A percentile compares a stretch with the other conserved stretches of the same genome.
These are phyloP conservation scores for Beaufortia kweichowensis DNA, from an alignment of 2,113 vertebrate genomes.

Conservation along the genomic window DNA sequence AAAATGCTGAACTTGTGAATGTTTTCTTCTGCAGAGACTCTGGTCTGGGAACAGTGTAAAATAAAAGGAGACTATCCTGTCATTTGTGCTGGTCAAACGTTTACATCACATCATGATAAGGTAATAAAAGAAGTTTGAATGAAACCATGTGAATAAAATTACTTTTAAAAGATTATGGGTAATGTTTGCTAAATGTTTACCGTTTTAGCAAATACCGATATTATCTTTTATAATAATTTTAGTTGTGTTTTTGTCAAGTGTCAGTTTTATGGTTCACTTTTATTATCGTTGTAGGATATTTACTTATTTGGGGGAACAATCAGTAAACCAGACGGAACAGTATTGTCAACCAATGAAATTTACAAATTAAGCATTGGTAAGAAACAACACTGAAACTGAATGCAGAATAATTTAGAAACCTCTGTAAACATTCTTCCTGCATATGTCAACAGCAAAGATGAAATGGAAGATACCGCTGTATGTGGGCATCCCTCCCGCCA, in stretches of 20 bases:
- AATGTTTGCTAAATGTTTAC: too few relatives aligned
- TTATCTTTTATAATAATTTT: neutral
- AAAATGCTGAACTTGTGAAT: too few relatives aligned
- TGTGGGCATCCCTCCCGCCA: conserved; percentile 71
- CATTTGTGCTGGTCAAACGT: conserved; percentile 64
- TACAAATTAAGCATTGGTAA: conserved; percentile 75
- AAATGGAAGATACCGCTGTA: conserved; percentile 81
- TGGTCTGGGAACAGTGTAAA: conserved; percentile 69
- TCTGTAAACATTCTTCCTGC: neutral
- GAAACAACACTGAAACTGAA: neutral
- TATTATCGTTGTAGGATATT: conserved; percentile 65
- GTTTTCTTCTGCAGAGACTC: conserved; percentile 58
- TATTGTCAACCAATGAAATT: conserved; percentile 65
- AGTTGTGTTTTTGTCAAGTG: neutral
- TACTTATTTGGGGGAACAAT: conserved; percentile 73
- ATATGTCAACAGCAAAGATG: conserved; percentile 69
- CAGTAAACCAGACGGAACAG: conserved; percentile 56
- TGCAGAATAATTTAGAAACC: neutral
- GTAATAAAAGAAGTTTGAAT: conserved; percentile 49
- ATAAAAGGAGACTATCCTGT: conserved; percentile 71
- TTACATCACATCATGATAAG: conserved; percentile 73
- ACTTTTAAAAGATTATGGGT: neutral
- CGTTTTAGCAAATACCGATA: too few relatives aligned
- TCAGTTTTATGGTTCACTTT: neutral
- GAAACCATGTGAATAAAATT: too few relatives aligned